These are phyloP conservation scores for Copidosoma aretas DNA, from an alignment of 2,888 invertebrate species.

Conservation along the genomic window DNA sequence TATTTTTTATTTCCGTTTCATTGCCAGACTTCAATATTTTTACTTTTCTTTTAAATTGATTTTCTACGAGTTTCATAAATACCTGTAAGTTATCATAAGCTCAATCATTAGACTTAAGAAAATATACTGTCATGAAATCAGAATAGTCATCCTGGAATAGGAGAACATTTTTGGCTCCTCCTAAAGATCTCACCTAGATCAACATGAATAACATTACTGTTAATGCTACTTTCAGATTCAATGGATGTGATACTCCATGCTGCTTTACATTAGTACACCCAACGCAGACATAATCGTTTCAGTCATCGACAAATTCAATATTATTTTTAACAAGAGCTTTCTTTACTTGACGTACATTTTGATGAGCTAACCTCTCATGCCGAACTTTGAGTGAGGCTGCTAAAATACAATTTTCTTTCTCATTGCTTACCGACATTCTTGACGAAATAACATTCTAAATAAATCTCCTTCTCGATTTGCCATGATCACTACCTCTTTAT, in stretches of 20 bases:
- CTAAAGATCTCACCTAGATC: constrained; percentile 49
- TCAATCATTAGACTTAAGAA: constrained; percentile 48
- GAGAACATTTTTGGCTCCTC: constrained; percentile 50
- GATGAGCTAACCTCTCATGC: constrained; percentile 49
- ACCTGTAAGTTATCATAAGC: constrained; percentile 41
- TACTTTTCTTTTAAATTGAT: constrained; percentile 48
- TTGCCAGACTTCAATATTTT: constrained; percentile 48
- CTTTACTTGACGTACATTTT: constrained; percentile 45
- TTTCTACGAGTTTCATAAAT: constrained; percentile 48
- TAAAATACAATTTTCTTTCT: constrained; percentile 24
- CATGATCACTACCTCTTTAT: neutral
- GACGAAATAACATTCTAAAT: constrained; percentile 3
- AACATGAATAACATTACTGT: constrained; percentile 46
- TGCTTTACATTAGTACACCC: constrained; percentile 49
- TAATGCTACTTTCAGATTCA: constrained; percentile 40
- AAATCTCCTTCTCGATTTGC: constrained; percentile 1
- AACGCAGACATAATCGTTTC: constrained; percentile 44
- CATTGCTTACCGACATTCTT: neutral
- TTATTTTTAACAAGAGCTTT: constrained; percentile 40
- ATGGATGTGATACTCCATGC: constrained; percentile 39
- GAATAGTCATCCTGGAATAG: constrained; percentile 41
- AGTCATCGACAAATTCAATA: constrained; percentile 43
- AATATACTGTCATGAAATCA: constrained; percentile 40
- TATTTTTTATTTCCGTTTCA: constrained; percentile 50
- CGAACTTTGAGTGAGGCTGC: constrained; percentile 43